Base-by-base conservation (phyloP, 2,888 invertebrate species). In the Dynastes grantii region DNA sequence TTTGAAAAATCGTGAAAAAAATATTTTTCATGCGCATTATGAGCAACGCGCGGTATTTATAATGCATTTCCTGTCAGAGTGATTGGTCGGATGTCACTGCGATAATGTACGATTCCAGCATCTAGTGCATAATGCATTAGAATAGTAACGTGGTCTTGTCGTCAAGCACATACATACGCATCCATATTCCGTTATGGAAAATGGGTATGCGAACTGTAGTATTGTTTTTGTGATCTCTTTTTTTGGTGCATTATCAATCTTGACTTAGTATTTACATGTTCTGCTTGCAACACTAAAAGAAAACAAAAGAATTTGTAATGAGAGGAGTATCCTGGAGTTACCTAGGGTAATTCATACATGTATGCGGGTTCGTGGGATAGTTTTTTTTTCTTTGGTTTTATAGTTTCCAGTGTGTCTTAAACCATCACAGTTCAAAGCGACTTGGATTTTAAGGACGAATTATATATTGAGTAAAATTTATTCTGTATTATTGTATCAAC, bases 1-100 rank as follows among this genome's bases (percentile, higher is more conserved):
- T 45, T 45, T 11, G 11, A 45, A 45, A 40, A 45, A 45, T 45
- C 45, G 2, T 45, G 32, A 32, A 45, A 45, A 45, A 51, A 51
- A 22, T 27, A 68, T 51, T 51, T 68, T 68, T 68, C 11, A n/a
- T 13, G 68, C 27, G 29, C 68, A 68, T 68, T 53, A 68, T 32
- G 49, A 49, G 68, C 68, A 29, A 27, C 68, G 29, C 16, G 55
- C 29, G 32, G 70, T 32, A 55, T 55, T 71, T 32, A n/a, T 55
- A 71, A 71, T 71, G 70, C 55, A 71, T 71, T 71, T 51, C 37
- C 13, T 55, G 70, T 71, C 70, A 55, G 29, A 53, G 70, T 71
- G 70, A 71, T 71, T 55, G 70, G 70, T 71, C 55, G 70, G 70
- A 71, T 71, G 70, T 71, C 70, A 55, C 70, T 32, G 55, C n/a